phyloP scores from a whole-genome alignment of 1,140 invertebrate genomes.

The Anadara kagoshimensis region DNA sequence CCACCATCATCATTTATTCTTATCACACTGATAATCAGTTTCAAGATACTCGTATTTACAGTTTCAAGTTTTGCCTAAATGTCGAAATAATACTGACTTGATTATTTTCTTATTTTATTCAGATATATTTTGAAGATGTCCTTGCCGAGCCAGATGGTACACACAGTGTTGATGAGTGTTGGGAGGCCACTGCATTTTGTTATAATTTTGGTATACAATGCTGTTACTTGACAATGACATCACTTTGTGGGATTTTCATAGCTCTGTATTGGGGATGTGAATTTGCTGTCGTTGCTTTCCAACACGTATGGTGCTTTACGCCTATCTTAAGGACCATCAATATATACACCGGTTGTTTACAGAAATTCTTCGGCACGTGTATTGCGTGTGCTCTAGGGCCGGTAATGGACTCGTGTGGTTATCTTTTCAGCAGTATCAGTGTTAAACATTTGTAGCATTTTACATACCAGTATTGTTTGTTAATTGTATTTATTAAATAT shows the following conservation, averaged over 20 bases:
- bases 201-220: constrained; percentile 81
- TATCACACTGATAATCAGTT: too few species aligned
- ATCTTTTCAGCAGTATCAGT: constrained; percentile 80
- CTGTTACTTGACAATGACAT: constrained; percentile 82
- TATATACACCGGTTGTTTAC: constrained; percentile 79
- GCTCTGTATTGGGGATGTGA: constrained; percentile 82
- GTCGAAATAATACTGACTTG: too few species aligned
- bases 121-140: constrained; percentile 81
- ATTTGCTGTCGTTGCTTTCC: constrained; percentile 84
- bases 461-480: not conserved
- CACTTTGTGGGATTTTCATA: constrained; percentile 81
- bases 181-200: constrained; percentile 81
- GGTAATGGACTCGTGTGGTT: constrained; percentile 78
- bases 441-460: constrained; percentile 56
- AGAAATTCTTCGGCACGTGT: constrained; percentile 77
- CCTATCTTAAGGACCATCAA: constrained; percentile 55
- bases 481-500: not conserved
- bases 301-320: constrained; percentile 70
- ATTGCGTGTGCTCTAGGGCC: constrained; percentile 80
- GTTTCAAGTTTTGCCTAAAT: too few species aligned
- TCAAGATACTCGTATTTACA: too few species aligned
- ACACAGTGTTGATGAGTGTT: constrained; percentile 83
- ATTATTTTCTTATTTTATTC: constrained; percentile 14
- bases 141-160: constrained; percentile 85
- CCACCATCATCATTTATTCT: too few species aligned